Base-by-base conservation (phyloP, 2,797 vertebrate genomes). In the Amniataba percoides region DNA sequence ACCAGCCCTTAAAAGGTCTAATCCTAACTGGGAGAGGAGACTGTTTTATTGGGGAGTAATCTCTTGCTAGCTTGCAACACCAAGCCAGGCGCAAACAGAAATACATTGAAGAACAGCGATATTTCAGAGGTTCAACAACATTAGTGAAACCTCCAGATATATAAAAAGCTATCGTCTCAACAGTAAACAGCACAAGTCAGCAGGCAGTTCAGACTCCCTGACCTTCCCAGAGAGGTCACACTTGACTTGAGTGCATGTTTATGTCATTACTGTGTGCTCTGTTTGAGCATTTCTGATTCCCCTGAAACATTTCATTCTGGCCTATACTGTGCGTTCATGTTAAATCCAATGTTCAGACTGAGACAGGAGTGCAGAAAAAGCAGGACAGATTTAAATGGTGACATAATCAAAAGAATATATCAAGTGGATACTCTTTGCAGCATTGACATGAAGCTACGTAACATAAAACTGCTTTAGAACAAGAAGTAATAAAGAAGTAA, bases 1-100 rank as follows among this genome's bases (percentile, higher is more conserved):
- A 67, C 56, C 71, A 58, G 81, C 67, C 83, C 86, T 88, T 88
- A 89, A 89, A 89, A 92, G 78, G 81, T 68, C 70, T 84, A 87
- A 91, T 90, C 84, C 85, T 58, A 58, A 82, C 82, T 82, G 71
- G 55, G 71, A 86, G 76, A 78, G 72, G 23, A 57, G 75, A 58
- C 53, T 21, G 52, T 56, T 86, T 81, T 73, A 81, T 45, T 78
- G 67, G 78, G 36, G 58, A 61, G 39, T 66, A 71, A 82, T 74
- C 77, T 59, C 68, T 48, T 58, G 43, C 59, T 60, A 45, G 65
- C 3, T 48, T 40, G 58, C 42, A 69, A 71, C 70, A 59, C 46
- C 58, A 40, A 81, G 49, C 31, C 34, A 59, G 66, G 39, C 27
- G 11, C 70, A 45, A 64, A 72, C 39, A 71, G 1, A 68, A 42